phyloP scores from a whole-genome alignment of 2,113 vertebrate genomes.

The Ellobius talpinus region DNA sequence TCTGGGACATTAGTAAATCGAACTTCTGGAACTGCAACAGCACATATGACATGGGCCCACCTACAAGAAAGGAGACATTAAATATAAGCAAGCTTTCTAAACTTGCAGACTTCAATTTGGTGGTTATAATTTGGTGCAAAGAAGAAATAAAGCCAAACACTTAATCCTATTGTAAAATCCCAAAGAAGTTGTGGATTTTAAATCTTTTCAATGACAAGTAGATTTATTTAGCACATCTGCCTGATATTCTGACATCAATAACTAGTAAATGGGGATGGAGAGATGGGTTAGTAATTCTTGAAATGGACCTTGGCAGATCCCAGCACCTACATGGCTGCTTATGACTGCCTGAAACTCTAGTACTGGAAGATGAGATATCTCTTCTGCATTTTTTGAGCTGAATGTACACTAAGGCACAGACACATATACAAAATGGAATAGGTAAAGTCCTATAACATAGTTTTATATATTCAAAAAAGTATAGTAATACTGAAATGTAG shows the following conservation, averaged over 20 bases:
- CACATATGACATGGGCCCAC: constrained; percentile 98
- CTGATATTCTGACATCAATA: not conserved
- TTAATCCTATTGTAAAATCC: not conserved
- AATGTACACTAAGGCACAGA: not conserved
- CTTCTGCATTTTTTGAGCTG: not conserved
- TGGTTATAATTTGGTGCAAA: not conserved
- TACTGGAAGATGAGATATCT: not conserved
- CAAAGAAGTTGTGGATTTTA: not conserved
- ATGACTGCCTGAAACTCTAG: not conserved
- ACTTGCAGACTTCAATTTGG: not conserved
- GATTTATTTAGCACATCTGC: not conserved
- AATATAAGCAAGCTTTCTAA: constrained; percentile 76
- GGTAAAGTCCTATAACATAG: not conserved
- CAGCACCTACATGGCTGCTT: not conserved
- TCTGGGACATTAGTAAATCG: constrained; percentile 94
- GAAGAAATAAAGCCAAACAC: constrained; percentile 5
- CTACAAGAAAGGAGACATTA: constrained; percentile 87
- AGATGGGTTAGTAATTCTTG: not conserved
- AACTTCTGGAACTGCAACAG: constrained; percentile 96
- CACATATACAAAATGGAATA: not conserved
- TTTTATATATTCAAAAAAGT: not conserved
- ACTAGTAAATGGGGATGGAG: not conserved
- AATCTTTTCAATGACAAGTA: not conserved
- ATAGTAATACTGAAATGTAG: constrained; percentile 14
- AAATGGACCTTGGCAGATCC: not conserved